Base-by-base conservation (phyloP, 2,888 invertebrate species). In the Andrena haemorrhoa region DNA sequence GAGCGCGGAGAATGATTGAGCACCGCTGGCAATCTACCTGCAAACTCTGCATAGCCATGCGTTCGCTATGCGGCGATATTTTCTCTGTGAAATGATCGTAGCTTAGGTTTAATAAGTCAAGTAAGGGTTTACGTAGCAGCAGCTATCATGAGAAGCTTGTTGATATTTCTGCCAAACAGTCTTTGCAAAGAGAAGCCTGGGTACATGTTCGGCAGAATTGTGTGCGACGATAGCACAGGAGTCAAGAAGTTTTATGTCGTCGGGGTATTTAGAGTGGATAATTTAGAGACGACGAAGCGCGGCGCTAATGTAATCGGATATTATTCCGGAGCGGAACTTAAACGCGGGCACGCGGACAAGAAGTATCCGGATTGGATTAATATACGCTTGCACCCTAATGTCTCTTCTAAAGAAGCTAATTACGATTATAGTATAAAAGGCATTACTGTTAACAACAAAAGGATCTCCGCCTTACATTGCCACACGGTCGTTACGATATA, bases 401-500 rank as follows among this genome's bases (percentile, higher is more conserved):
- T 12, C 12, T 77, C 47, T 20, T 61, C 20, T 41, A 73, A 71
- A 53, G 8, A 56, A 12, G 33, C 41, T 8, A 83, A 80, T 75
- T 79, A 83, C 6, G 88, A 90, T 49, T 93, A 92, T 66, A 86
- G 72, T 47, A 60, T 92, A 4, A 86, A 85, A 68, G 88, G 86
- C 49, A 78, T 92, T 2, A 86, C 90, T 29, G 51, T 92, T 4
- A 89, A 90, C 33, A 88, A 88, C 75, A 87, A 86, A 71, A 91
- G 79, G 64, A 66, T 90, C 1, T 61, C 82, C 10, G 66, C 61
- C 2, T 51, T 69, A 0, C 76, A 63, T 1, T 83, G 77, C 47
- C 90, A 90, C 26, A 88, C 88, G 0, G 90, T 92, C 0, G 86
- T 93, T 7, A 90, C 92, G 47, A 80, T 93, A 49, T 94, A 94